Evolutionary conservation across 2,888 invertebrate genomes (phyloP), one percentile per base, ranked within the genome.

Genomic region (Zhengitettix transpicula): DNA sequence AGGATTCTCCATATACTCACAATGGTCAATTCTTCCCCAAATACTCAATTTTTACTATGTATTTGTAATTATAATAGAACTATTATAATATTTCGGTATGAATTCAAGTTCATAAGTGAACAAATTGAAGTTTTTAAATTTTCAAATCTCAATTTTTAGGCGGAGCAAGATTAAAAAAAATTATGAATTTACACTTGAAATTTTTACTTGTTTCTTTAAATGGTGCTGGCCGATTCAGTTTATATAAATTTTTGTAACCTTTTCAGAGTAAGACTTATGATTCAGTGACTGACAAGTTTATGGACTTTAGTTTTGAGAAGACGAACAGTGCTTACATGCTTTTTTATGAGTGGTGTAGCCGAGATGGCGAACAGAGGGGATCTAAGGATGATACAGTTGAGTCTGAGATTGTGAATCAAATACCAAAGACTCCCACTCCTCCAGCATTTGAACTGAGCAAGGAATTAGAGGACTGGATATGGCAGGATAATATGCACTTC

Each of bases 291-390:
- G 96, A 96, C 68, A 95, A 95, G 72, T 96, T 94, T 72, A 89
- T 96, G 87, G 96, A 96, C 72, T 93, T 96, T 71, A 94, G 94
- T 68, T 95, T 95, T 71, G 96, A 96, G 74, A 96, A 96, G 78
- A 95, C 95, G 3, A 95, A 96, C 74, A 94, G 93, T 69, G 96
- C 96, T 1, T 96, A 96, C 73, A 96, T 96, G 96, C 72, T 96
- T 67, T 96, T 96, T 73, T 96, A 96, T 74, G 94, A 96, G 72
- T 81, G 91, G 67, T 85, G 86, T 64, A 79, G 79, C 17, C 64
- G 67, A 1, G 61, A 65, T 28, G 62, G 65, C 14, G 63, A 65
- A 16, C 65, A 67, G 55, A 61, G 66, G 52, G 71, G 68, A 44
- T 65, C 65, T 10, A 70, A 69, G 52, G 72, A 70, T 58, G 74